Evolutionary conservation across 2,113 vertebrate species (phyloP).

Genomic region (Gambusia holbrooki): DNA sequence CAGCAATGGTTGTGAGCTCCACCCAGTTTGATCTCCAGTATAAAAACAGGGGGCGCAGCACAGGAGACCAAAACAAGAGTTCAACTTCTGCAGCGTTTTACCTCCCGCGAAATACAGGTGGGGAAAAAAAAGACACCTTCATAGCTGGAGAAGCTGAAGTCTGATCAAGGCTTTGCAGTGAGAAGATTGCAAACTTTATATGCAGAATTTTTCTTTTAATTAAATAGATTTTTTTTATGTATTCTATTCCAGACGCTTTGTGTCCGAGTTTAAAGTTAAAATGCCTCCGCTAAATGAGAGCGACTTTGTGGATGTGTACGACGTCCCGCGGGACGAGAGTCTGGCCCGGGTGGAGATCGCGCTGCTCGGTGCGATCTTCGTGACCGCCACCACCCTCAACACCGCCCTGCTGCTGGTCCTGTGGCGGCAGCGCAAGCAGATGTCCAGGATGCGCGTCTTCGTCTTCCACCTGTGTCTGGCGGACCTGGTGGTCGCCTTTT

Average conservation of each 20-base stretch:
- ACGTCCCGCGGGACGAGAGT: slow-evolving; percentile 58
- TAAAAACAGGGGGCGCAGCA: slow-evolving; percentile 31
- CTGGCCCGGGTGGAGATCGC: slow-evolving; percentile 81
- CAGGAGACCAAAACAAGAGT: neutral
- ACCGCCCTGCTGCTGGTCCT: slow-evolving; percentile 77
- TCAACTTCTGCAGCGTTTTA: neutral
- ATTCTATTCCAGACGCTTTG: neutral
- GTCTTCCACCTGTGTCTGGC: slow-evolving; percentile 86
- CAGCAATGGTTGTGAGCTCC: slow-evolving; percentile 51
- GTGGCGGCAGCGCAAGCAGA: slow-evolving; percentile 74
- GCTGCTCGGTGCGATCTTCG: slow-evolving; percentile 79
- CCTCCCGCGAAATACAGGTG: neutral
- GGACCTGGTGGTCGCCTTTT: slow-evolving; percentile 84
- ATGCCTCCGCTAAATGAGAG: slow-evolving; percentile 63
- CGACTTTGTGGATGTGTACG: slow-evolving; percentile 28
- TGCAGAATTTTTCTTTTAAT: neutral
- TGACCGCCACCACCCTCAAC: slow-evolving; percentile 82
- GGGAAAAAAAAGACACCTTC: no score
- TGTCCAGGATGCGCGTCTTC: slow-evolving; percentile 84
- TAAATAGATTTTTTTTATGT: no score
- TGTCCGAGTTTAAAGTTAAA: neutral
- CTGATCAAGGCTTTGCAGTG: neutral
- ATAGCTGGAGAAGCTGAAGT: neutral
- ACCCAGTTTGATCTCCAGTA: slow-evolving; percentile 42
- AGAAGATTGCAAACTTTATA: neutral